Base-by-base conservation (phyloP, 1,140 invertebrate genomes). In the Tribolium madens region DNA sequence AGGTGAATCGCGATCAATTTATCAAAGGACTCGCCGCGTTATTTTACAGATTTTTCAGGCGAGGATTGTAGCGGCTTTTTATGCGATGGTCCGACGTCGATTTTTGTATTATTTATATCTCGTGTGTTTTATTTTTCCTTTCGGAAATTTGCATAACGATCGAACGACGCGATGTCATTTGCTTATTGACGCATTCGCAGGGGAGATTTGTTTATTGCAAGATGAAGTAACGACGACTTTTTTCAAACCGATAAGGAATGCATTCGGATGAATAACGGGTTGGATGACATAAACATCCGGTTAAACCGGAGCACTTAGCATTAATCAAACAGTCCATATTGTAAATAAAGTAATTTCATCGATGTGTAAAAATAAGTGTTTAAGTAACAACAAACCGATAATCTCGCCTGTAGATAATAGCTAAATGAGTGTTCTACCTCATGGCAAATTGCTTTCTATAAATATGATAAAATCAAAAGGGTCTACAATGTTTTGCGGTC, bases 31-130 rank as follows among this genome's bases (percentile, higher is more conserved):
- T 64, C 57, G 57, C 57, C 26, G 57, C 26, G 57, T 64, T 64
- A 64, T 64, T 64, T 64, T 64, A 33, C 57, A 64, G 57, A 64
- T 64, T 64, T 64, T 64, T 64, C 57, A 64, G 57, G 10, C 57
- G 57, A 10, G 10, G 18, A 57, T 42, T 42, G 21, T 26, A 5
- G 50, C 53, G 53, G 17, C 10, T 60, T 60, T n/a, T 60, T 31
- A 9, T 12, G 12, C 48, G 48, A 52, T 52, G n/a, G 15, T 1
- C 50, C 14, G n/a, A n/a, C n/a, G n/a, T n/a, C n/a, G 9, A 15
- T 57, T 57, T 57, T 64, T 31, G 9, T 60, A 31, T 31, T 31
- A 31, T 31, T 31, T 31, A 31, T 6, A 2, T n/a, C n/a, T n/a
- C n/a, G n/a, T n/a, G n/a, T 26, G 21, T 26, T 26, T 3, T 26